Base-by-base conservation (phyloP, 2,888 invertebrate genomes). In the Temnothorax rugatulus region DNA sequence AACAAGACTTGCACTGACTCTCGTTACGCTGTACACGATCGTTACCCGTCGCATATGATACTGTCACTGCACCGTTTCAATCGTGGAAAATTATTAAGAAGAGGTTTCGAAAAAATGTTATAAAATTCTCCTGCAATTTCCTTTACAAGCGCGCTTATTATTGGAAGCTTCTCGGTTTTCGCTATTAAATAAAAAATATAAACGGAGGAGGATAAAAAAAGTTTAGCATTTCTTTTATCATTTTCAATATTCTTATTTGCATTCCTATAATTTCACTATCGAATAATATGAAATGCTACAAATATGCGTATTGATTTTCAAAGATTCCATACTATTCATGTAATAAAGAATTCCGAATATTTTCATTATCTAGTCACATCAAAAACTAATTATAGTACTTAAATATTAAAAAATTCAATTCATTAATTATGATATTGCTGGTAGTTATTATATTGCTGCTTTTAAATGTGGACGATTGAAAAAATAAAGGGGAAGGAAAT, bases 121-220 rank as follows among this genome's bases (percentile, higher is more conserved):
- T 57, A 57, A 64, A 76, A 76, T 76, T 64, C 7, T 64, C 38
- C 50, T 38, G 34, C 47, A 59, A n/a, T 15, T 47, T 75, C 15
- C n/a, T 61, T 61, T 47, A 18, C 21, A 44, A 61, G 44, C 29
- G 5, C 47, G n/a, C 34, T 47, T 18, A 15, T 61, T 75, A 44
- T n/a, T 61, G 21, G 18, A 41, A 38, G 3, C 21, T 38, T 34
- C 52, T 52, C 21, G 7, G 0, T 38, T 52, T 71, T 52, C 34
- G 4, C 0, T 73, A 44, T 54, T 54, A 74, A 59, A 57, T 54
- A n/a, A 18, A 73, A 73, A 25, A 25, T 21, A 41, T 3, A 73
- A 59, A 18, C 3, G 18, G 3, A 21, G 5, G 44, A 25, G 25
- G 4, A 21, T 61, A 15, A 5, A 0, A 61, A 61, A 75, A 34